These are phyloP conservation scores for Pollenia labialis DNA, from an alignment of 2,888 invertebrate species.

Conservation along the genomic window DNA sequence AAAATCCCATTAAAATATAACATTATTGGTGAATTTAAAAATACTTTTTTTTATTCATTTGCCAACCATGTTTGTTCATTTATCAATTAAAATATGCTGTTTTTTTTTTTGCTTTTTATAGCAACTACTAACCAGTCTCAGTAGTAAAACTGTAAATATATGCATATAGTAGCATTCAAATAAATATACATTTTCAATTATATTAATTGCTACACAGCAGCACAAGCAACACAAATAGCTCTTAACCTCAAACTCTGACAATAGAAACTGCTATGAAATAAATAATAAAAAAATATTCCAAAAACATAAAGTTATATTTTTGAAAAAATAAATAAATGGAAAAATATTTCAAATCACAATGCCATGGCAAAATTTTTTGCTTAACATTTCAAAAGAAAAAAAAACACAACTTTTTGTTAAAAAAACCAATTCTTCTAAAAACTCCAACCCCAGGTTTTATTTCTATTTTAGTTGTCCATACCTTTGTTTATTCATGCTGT, in stretches of 20 bases:
- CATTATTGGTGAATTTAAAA: slow-evolving; percentile 14
- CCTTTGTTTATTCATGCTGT: not conserved
- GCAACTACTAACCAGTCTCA: slow-evolving; percentile 25
- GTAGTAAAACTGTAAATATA: slow-evolving; percentile 7
- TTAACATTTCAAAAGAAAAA: slow-evolving; percentile 20
- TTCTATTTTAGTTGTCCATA: not conserved
- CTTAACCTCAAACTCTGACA: slow-evolving; percentile 53
- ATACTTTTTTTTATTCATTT: not conserved
- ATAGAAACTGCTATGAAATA: slow-evolving; percentile 25
- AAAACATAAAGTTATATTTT: slow-evolving; percentile 45
- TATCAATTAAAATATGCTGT: slow-evolving; percentile 65
- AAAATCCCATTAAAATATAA: slow-evolving; percentile 54
- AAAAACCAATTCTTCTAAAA: slow-evolving; percentile 18
- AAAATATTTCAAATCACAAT: slow-evolving; percentile 45
- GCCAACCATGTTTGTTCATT: slow-evolving; percentile 27
- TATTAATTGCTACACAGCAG: slow-evolving; percentile 61
- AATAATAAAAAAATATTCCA: slow-evolving; percentile 36
- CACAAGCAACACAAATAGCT: not conserved
- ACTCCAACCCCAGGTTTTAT: not conserved
- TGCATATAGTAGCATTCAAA: not conserved
- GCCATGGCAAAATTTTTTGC: not conserved
- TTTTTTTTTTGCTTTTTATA: not conserved
- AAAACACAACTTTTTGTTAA: not conserved
- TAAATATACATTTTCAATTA: slow-evolving; percentile 67
- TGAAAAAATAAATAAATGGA: slow-evolving; percentile 22